phyloP scores from a whole-genome alignment of 2,888 invertebrate genomes.

The Ferdinandea cuprea region DNA sequence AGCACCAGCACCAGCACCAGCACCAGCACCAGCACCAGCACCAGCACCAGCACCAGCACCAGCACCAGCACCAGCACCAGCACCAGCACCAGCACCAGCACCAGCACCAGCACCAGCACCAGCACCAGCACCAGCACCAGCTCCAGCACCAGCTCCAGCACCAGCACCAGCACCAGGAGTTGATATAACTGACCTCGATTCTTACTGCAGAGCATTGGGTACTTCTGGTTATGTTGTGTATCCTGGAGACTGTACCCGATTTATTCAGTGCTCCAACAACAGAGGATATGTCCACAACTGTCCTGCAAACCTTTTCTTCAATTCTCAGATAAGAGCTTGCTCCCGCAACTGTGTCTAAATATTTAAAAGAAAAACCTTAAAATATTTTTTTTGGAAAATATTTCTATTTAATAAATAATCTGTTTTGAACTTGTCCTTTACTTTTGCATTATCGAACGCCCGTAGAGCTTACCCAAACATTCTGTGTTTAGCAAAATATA shows the following conservation, averaged over 20 bases:
- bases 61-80: constrained; percentile 30
- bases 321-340: constrained; percentile 74
- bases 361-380: background rate
- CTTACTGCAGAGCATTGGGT: background rate
- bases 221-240: constrained; percentile 75
- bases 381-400: too few species aligned
- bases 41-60: constrained; percentile 45
- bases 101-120: constrained; percentile 1
- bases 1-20: background rate
- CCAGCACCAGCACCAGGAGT: constrained; percentile 70
- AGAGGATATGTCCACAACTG: constrained; percentile 76
- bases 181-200: background rate
- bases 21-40: constrained; percentile 61
- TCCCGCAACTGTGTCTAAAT: constrained; percentile 65
- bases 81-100: constrained; percentile 59
- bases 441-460: too few species aligned
- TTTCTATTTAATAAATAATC: too few species aligned
- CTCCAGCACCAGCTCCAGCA: background rate
- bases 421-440: too few species aligned
- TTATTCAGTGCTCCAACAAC: constrained; percentile 78
- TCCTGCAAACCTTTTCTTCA: constrained; percentile 77
- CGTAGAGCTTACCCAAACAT: too few species aligned
- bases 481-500: too few species aligned
- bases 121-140: background rate
- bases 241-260: constrained; percentile 79